phyloP scores from a whole-genome alignment of 2,797 vertebrate species.

The Coregonus ussuriensis region DNA sequence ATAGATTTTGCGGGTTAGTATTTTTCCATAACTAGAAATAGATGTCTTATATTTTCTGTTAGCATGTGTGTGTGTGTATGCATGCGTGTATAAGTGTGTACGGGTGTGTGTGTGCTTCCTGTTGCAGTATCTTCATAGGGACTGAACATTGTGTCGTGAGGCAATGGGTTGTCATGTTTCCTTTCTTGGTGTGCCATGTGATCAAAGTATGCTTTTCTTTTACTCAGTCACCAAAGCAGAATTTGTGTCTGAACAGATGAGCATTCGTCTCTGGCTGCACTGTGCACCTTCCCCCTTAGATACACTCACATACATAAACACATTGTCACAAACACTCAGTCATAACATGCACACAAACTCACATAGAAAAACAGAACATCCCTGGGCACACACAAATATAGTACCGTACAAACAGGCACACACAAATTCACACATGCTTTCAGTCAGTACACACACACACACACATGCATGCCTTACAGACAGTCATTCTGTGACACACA shows the following conservation, averaged over 20 bases:
- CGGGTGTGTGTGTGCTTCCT: background rate
- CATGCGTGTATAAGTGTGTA: background rate
- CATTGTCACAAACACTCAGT: background rate
- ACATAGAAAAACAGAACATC: background rate
- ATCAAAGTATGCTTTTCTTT: background rate
- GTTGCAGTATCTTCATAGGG: background rate
- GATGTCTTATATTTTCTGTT: background rate
- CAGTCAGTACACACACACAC: conserved; percentile 3
- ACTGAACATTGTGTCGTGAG: background rate
- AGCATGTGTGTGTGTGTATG: background rate
- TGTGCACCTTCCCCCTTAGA: background rate
- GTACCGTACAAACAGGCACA: background rate
- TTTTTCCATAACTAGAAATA: background rate
- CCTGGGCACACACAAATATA: background rate
- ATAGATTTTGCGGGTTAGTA: background rate
- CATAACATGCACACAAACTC: too few relatives aligned
- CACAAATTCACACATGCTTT: background rate
- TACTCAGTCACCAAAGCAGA: conserved; percentile 18
- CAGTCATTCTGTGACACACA: background rate
- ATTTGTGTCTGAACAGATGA: conserved; percentile 18
- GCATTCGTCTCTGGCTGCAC: background rate
- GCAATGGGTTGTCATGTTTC: background rate
- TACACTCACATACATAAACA: too few relatives aligned
- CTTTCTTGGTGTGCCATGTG: background rate
- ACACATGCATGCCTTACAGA: background rate